Evolutionary conservation across 2,113 vertebrate genomes (phyloP), one percentile per base, ranked within the genome.

Genomic region (Barbus barbus): DNA sequence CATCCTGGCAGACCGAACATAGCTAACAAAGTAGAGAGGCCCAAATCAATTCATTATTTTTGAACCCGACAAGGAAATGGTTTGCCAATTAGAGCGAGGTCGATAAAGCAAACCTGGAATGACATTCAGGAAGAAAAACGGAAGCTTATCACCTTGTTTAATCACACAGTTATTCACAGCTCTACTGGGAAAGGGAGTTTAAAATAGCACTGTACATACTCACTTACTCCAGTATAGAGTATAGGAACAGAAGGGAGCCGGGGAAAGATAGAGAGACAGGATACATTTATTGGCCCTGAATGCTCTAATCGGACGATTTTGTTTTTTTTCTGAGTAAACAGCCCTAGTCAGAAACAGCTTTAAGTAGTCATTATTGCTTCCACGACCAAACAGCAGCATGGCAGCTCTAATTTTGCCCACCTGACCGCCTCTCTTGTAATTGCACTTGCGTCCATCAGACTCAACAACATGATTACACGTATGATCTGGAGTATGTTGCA

Each of bases 381-480:
- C 67, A 53, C 71, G 63, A 69, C 65, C 83, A 73, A 78, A 84
- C 82, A 74, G 46, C 78, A 74, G 38, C 63, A 36, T 80, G 82
- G 78, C 83, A 83, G 86, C 31, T 71, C 67, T 82, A 84, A 86
- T 84, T 76, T 77, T 83, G 81, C 85, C 78, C 84, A 87, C 82
- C 86, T 83, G 80, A 61, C 84, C 80, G 46, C 58, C 80, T 87
- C 78, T 79, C 77, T 51, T 58, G 81, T 84, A 84, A 86, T 88
- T 86, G 83, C 84, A 79, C 84, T 83, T 86, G 84, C 78, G 28
- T 86, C 84, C 87, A 85, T 79, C 72, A 87, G 60, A 83, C 85
- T 88, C 85, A 89, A 89, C 80, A 73, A 73, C 87, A 82, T 88
- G 86, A 89, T 88, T 88, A 89, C 85, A 88, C 73, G 83, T 84